These are phyloP conservation scores for Tolypeutes matacus DNA, from an alignment of 2,797 vertebrate species.

Conservation along the genomic window DNA sequence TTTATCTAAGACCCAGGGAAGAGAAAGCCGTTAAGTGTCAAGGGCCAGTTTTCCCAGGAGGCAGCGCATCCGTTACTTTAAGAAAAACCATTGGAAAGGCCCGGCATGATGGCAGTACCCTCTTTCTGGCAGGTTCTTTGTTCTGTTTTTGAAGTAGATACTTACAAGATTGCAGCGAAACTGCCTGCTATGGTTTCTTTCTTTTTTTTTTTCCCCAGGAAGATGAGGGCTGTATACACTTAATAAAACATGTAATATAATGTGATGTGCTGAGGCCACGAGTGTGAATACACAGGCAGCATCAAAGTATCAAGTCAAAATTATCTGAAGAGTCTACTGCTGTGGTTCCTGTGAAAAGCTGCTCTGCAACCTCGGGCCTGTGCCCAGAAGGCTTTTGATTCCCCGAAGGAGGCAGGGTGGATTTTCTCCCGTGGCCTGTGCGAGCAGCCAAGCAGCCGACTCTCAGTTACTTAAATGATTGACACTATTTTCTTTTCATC, in stretches of 20 bases:
- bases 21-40: not conserved
- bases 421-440: not conserved
- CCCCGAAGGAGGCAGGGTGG: rapidly evolving
- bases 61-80: not conserved
- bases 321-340: no score
- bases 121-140: not conserved
- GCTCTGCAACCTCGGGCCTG: not conserved
- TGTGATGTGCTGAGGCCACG: no score
- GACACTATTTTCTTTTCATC: not conserved
- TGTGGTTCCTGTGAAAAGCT: not conserved
- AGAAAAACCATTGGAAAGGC: not conserved
- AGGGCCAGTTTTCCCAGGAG: not conserved
- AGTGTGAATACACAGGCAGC: no score
- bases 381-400: no score
- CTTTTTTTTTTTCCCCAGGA: no score
- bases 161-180: not conserved
- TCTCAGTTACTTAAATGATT: not conserved
- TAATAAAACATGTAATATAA: no score
- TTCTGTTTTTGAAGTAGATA: not conserved
- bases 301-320: no score
- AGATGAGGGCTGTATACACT: no score
- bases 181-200: not conserved
- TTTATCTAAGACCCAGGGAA: not conserved
- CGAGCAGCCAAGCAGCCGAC: rapidly evolving
- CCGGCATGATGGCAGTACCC: not conserved